Conservation (phyloP, 2,888 invertebrate genomes). For the Zele albiditarsus region DNA sequence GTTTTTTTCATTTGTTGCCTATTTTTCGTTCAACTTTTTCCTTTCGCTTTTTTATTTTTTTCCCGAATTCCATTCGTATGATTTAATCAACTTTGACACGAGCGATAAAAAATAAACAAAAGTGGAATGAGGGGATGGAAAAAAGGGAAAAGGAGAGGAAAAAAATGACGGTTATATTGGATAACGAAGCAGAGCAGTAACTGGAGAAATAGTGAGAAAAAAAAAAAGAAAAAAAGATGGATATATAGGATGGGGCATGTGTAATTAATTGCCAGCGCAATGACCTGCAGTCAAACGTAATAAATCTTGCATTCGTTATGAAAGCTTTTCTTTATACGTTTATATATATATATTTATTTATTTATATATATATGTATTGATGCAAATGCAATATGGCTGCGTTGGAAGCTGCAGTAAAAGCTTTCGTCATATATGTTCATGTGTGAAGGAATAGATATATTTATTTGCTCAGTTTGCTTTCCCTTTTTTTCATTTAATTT, state of each 20-base stretch:
- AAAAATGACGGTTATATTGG: conserved; percentile 15
- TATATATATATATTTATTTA: too few relatives aligned
- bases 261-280: conserved; percentile 20
- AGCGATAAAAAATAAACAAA: too few relatives aligned
- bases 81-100: conserved; percentile 32
- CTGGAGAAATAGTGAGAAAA: neutral
- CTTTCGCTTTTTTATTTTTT: neutral
- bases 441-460: neutral
- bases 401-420: neutral
- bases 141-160: conserved; percentile 12
- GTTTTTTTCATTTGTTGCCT: too few relatives aligned
- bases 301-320: neutral
- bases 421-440: neutral
- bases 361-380: too few relatives aligned
- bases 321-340: neutral
- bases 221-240: neutral
- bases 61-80: neutral
- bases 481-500: too few relatives aligned
- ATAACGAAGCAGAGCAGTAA: neutral
- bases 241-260: neutral
- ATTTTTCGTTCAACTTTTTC: neutral
- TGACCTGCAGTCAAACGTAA: conserved; percentile 17
- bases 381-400: neutral
- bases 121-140: neutral
- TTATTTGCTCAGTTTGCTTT: too few relatives aligned